These are phyloP conservation scores for Characodon lateralis DNA, from an alignment of 2,797 vertebrate genomes.

Conservation along the genomic window DNA sequence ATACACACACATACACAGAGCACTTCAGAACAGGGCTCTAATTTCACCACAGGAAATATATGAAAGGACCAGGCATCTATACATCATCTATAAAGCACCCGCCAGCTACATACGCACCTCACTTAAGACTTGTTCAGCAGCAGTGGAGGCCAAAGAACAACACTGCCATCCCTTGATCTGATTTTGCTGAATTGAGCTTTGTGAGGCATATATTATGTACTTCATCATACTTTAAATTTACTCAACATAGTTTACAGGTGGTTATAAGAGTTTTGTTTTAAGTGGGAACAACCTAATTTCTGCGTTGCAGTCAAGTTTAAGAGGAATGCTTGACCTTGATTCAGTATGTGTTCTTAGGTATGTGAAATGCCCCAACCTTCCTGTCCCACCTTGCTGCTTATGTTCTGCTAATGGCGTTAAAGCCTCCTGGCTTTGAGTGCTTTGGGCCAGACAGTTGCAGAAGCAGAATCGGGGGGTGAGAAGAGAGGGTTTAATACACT, in stretches of 20 bases:
- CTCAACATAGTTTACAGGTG: not conserved
- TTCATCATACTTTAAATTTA: constrained; percentile 29
- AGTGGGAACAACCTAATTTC: not conserved
- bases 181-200: constrained; percentile 36
- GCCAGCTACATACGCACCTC: constrained; percentile 68
- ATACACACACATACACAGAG: constrained; percentile 23
- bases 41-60: constrained; percentile 82
- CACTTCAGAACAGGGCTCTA: constrained; percentile 80
- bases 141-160: constrained; percentile 37
- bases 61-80: constrained; percentile 80
- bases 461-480: constrained; percentile 45
- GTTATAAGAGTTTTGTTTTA: not conserved
- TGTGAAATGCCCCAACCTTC: constrained; percentile 10
- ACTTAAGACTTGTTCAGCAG: constrained; percentile 44
- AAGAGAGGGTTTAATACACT: constrained; percentile 67
- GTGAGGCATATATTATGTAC: constrained; percentile 13
- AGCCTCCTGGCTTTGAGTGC: constrained; percentile 69
- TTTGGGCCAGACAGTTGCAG: constrained; percentile 52
- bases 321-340: constrained; percentile 14
- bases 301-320: not conserved
- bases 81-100: constrained; percentile 79
- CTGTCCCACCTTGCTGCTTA: constrained; percentile 48
- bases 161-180: constrained; percentile 28
- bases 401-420: constrained; percentile 52
- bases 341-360: constrained; percentile 14